These are phyloP conservation scores for Sphaerodactylus townsendi DNA, from an alignment of 2,113 vertebrate species.

Conservation along the genomic window DNA sequence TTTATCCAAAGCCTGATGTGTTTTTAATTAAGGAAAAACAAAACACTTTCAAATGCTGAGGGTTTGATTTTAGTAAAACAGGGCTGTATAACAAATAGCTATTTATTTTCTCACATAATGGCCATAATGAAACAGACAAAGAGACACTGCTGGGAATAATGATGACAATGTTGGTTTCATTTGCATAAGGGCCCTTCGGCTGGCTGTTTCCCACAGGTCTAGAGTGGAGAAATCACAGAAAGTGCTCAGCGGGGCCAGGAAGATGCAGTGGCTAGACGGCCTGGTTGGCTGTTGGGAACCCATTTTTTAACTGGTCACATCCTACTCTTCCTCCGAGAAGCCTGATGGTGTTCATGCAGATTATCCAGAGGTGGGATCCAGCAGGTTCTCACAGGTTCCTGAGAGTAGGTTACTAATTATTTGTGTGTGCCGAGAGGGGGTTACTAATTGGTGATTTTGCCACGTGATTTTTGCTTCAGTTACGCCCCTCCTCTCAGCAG, in stretches of 20 bases:
- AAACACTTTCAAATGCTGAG: constrained; percentile 44
- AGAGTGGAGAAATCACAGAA: background rate
- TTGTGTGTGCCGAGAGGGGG: too few species aligned
- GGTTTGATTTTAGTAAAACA: constrained; percentile 43
- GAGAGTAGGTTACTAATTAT: too few species aligned
- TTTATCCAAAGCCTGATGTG: constrained; percentile 68
- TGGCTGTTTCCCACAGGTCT: constrained; percentile 12
- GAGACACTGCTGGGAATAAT: constrained; percentile 28
- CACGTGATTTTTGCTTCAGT: too few species aligned
- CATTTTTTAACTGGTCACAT: background rate
- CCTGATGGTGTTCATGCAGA: too few species aligned
- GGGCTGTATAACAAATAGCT: constrained; percentile 41
- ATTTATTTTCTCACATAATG: constrained; percentile 56
- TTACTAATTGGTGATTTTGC: too few species aligned
- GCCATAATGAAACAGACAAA: constrained; percentile 29
- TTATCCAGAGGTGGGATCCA: too few species aligned
- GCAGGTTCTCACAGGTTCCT: too few species aligned
- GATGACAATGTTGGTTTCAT: background rate
- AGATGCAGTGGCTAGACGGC: background rate
- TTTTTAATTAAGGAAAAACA: constrained; percentile 72
- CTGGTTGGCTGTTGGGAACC: too few species aligned
- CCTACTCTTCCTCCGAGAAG: background rate
- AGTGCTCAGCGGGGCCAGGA: background rate
- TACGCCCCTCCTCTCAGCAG: too few species aligned
- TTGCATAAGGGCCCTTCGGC: constrained; percentile 30